Percentiles rank a stretch among this genome's conserved stretches.
phyloP scores from a whole-genome alignment of 2,888 invertebrate species.

The Drosophila mercatorum region DNA sequence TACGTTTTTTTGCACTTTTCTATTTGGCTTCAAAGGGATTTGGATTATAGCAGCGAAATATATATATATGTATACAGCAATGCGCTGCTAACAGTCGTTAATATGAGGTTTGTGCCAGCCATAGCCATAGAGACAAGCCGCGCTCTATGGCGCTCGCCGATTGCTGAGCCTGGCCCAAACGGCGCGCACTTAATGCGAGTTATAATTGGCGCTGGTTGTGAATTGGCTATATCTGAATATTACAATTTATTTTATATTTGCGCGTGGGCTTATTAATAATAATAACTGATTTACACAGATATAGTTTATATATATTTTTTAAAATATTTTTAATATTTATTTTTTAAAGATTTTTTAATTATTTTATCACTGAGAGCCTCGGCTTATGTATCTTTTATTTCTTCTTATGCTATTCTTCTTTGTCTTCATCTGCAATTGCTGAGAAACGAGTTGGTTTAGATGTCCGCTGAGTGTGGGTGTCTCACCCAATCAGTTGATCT shows the following conservation, averaged over 20 bases:
- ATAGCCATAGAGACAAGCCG: not conserved
- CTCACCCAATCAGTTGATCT: too few relatives aligned
- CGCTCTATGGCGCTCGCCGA: not conserved
- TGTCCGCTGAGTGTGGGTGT: too few relatives aligned
- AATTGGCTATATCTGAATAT: rapidly evolving
- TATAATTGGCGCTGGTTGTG: not conserved
- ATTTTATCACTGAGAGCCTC: too few relatives aligned
- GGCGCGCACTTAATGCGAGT: not conserved
- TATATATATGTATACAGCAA: not conserved
- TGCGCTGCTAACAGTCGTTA: not conserved
- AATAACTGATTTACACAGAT: too few relatives aligned
- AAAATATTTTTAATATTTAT: too few relatives aligned
- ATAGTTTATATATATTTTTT: too few relatives aligned
- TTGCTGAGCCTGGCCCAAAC: not conserved
- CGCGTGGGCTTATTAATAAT: too few relatives aligned
- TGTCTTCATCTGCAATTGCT: too few relatives aligned
- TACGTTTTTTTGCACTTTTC: constrained; percentile 12
- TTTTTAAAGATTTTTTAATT: too few relatives aligned
- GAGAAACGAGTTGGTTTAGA: too few relatives aligned
- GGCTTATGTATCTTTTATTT: too few relatives aligned
- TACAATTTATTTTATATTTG: not conserved
- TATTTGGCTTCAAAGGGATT: not conserved
- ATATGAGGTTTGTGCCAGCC: not conserved
- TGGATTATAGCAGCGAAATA: not conserved
- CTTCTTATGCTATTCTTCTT: too few relatives aligned